Evolutionary conservation across 2,113 vertebrate species (phyloP).

Genomic region (Ochotona princeps): DNA sequence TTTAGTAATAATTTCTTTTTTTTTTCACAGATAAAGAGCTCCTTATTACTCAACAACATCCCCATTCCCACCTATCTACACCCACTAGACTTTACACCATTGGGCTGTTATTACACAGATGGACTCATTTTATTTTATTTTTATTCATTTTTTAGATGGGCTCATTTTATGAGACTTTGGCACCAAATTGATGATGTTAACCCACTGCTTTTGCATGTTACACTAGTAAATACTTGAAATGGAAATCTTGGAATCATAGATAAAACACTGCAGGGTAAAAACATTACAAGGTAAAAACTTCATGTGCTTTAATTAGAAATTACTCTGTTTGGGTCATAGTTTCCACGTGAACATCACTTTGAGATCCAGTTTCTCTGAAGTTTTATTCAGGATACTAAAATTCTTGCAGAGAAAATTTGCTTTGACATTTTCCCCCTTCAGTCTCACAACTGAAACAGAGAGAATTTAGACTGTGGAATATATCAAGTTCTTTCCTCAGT

Average conservation of each 20-base stretch:
- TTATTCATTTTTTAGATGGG: too few relatives aligned
- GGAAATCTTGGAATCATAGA: constrained; percentile 53
- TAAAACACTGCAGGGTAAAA: constrained; percentile 60
- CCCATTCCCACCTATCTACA: background rate
- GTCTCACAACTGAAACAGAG: constrained; percentile 11
- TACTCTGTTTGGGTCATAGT: constrained; percentile 40
- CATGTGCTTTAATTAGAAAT: constrained; percentile 41
- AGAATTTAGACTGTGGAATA: background rate
- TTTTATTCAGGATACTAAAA: constrained; percentile 29
- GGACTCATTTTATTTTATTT: background rate
- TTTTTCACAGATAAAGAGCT: background rate
- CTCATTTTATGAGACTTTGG: constrained; percentile 10
- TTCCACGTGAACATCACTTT: constrained; percentile 60
- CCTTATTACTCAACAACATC: background rate
- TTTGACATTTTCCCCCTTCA: background rate
- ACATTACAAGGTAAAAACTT: constrained; percentile 52
- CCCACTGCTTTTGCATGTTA: background rate
- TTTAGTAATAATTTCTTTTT: constrained; percentile 22
- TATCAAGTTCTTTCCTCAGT: background rate
- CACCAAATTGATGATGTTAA: constrained; percentile 23
- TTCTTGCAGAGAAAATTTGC: background rate
- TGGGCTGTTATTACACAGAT: constrained; percentile 2
- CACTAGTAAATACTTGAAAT: constrained; percentile 40
- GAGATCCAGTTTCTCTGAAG: constrained; percentile 34
- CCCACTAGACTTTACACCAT: background rate